phyloP scores from a whole-genome alignment of 2,113 vertebrate species.

The Pampusana beccarii region DNA sequence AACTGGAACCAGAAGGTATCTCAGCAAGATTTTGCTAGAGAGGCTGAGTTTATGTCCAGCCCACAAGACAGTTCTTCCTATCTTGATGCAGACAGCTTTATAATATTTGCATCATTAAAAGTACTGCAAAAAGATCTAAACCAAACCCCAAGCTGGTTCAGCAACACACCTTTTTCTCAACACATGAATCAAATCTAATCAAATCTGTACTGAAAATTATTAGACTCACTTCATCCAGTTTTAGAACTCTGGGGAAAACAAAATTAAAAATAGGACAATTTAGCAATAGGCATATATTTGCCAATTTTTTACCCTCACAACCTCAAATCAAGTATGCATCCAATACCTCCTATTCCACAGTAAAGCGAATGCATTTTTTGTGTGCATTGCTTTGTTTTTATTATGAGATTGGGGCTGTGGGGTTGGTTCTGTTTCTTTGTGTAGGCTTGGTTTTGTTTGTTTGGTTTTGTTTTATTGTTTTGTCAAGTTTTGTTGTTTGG shows the following conservation, averaged over 20 bases:
- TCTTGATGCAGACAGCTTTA: background rate
- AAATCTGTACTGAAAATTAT: background rate
- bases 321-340: background rate
- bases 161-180: background rate
- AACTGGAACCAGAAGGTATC: background rate
- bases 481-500: background rate
- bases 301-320: background rate
- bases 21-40: background rate
- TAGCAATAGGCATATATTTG: background rate
- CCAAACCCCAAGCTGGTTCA: background rate
- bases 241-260: background rate
- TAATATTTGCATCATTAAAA: background rate
- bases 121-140: background rate
- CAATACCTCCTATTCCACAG: background rate
- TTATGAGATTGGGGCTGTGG: rapidly evolving
- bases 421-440: background rate
- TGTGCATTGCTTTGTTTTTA: background rate
- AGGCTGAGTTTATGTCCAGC: background rate
- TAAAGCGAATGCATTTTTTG: background rate
- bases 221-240: background rate
- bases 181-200: background rate
- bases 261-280: background rate
- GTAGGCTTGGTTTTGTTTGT: too few species aligned
- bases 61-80: background rate
- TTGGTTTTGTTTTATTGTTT: background rate